Percentiles rank a stretch among this genome's conserved stretches.
Conservation (phyloP, 1,140 invertebrate genomes). For the Brachionus rubens region DNA sequence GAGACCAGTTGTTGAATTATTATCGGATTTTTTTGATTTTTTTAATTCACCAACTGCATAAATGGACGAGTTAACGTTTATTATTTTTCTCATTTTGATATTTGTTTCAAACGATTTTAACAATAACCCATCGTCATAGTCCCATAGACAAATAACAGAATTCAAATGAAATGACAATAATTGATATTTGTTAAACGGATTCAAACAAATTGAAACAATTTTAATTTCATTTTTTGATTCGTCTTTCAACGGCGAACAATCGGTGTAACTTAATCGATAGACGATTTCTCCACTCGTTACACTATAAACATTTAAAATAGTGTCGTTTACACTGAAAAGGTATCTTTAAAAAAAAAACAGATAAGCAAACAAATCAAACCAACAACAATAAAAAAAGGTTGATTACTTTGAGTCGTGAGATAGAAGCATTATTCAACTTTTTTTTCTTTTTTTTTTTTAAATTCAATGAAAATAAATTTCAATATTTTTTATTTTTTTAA, state of each 20-base stretch:
- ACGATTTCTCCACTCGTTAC: constrained; percentile 12
- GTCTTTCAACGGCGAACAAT: not conserved
- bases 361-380: not conserved
- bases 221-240: not conserved
- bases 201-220: constrained; percentile 22
- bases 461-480: no score
- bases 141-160: constrained; percentile 24
- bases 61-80: not conserved
- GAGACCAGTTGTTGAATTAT: not conserved
- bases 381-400: not conserved
- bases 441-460: no score
- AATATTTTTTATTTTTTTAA: no score
- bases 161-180: constrained; percentile 18
- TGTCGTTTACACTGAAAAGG: not conserved
- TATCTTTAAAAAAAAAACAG: not conserved
- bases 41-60: constrained; percentile 16
- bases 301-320: constrained; percentile 11
- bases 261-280: not conserved
- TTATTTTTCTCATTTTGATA: not conserved
- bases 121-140: constrained; percentile 43
- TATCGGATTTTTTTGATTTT: not conserved
- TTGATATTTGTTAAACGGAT: constrained; percentile 39
- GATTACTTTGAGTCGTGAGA: constrained; percentile 29
- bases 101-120: not conserved
- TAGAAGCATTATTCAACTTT: not conserved